Percentiles rank a stretch among this genome's conserved stretches.
Evolutionary conservation across 1,140 invertebrate genomes (phyloP).

Genomic region (Drosophila varians): DNA sequence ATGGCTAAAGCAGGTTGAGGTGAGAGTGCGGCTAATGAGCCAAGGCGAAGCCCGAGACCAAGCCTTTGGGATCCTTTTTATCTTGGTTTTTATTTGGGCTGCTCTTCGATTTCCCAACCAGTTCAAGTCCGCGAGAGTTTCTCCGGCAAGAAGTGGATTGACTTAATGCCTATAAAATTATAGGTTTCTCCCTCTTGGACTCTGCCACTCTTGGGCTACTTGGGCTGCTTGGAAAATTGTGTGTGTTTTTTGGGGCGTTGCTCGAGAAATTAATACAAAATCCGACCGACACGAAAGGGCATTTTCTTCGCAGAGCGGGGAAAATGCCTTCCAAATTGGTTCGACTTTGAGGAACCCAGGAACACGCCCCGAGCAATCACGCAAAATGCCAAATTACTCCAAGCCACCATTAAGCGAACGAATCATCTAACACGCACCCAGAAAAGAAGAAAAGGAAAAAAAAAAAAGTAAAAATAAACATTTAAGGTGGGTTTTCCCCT

Average conservation of each 20-base stretch:
- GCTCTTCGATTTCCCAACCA: constrained; percentile 56
- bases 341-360: constrained; percentile 44
- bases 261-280: constrained; percentile 76
- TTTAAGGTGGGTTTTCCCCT: constrained; percentile 65
- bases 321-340: constrained; percentile 60
- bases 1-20: constrained; percentile 47
- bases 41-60: constrained; percentile 24
- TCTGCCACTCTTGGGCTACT: constrained; percentile 3
- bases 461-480: constrained; percentile 44
- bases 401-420: constrained; percentile 77
- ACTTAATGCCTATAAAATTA: constrained; percentile 80
- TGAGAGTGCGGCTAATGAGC: constrained; percentile 74
- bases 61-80: constrained; percentile 28
- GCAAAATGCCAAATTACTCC: constrained; percentile 81
- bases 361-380: constrained; percentile 80
- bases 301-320: constrained; percentile 54
- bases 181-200: constrained; percentile 52
- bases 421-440: constrained; percentile 76
- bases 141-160: constrained; percentile 30
- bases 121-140: constrained; percentile 32
- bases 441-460: constrained; percentile 3
- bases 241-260: constrained; percentile 59
- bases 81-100: background rate
- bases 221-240: constrained; percentile 67
- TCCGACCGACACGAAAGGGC: constrained; percentile 45